Conservation (phyloP, 2,113 vertebrate species). For the Urocolius indicus region DNA sequence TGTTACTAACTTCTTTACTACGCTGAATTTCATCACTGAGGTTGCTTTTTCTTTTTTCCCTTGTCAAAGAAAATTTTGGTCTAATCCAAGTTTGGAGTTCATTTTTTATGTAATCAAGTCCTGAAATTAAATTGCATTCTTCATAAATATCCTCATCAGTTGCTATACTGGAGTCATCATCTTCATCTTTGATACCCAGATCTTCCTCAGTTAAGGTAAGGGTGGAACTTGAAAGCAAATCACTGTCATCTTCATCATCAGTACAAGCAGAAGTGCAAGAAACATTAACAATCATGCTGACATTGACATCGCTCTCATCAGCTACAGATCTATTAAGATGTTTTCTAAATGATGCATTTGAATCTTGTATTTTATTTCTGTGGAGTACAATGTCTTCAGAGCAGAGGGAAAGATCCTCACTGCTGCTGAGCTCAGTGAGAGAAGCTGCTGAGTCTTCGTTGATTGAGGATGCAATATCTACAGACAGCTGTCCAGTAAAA, state of each 20-base stretch:
- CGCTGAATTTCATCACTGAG: conserved; percentile 85
- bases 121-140: conserved; percentile 86
- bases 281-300: conserved; percentile 98
- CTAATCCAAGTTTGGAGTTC: conserved; percentile 92
- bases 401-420: conserved; percentile 90
- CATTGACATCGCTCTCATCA: conserved; percentile 89
- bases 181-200: conserved; percentile 88
- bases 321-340: conserved; percentile 80
- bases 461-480: conserved; percentile 83
- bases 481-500: conserved; percentile 69
- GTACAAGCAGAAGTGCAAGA: conserved; percentile 95
- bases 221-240: conserved; percentile 96
- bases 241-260: conserved; percentile 96
- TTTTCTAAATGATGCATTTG: conserved; percentile 85
- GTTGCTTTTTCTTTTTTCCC: conserved; percentile 83
- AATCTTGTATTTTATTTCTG: conserved; percentile 84
- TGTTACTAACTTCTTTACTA: conserved; percentile 72
- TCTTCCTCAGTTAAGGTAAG: conserved; percentile 98
- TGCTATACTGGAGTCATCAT: conserved; percentile 85
- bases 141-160: conserved; percentile 91
- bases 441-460: conserved; percentile 90
- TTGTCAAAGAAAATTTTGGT: conserved; percentile 79
- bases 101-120: conserved; percentile 92
- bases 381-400: conserved; percentile 89
- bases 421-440: conserved; percentile 91